Base-by-base conservation (phyloP, 2,888 invertebrate species). In the Cistogaster globosa region DNA sequence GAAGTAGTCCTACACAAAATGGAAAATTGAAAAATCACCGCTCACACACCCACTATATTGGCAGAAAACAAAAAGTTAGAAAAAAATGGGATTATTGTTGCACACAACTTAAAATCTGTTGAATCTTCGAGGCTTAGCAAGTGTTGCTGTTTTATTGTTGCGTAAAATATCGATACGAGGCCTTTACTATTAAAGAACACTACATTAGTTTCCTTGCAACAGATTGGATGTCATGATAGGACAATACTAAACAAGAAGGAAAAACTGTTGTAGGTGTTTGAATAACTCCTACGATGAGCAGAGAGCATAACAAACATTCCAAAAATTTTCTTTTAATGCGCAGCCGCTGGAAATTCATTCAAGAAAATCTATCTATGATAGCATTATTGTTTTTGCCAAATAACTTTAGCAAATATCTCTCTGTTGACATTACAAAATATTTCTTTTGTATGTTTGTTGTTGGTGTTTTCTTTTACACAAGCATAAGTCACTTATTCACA, bases 301-400 rank as follows among this genome's bases (percentile, higher is more conserved):
- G 82, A 85, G 82, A 82, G 68, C 42, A 76, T 48, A 63, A 71
- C 26, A 62, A 78, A 55, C 22, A 71, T 78, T 82, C 78, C 78
- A 74, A 67, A 58, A 22, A 51, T 74, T 83, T 1, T 53, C 16
- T 1, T 6, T 0, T 2, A 84, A 1, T 58, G 87, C 88, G 88
- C 88, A 87, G 83, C 87, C 86, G 18, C 75, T 88, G 88, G 88
- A 88, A 88, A 78, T 88, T 88, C 88, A 88, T 88, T 88, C 87
- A 88, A 85, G 87, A 86, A 87, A 84, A 80, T 72, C 75, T 79
- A 80, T 72, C 75, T 79, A 69, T 72, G 63, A 77, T 75, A 53
- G 55, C 62, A 22, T 74, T 57, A 55, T 53, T 69, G 58, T 62
- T 81, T 22, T 68, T 58, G 53, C 68, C 38, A 81, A 74, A 78